Base-by-base conservation (phyloP, 2,113 vertebrate genomes). In the Machaerirhynchus nigripectus region DNA sequence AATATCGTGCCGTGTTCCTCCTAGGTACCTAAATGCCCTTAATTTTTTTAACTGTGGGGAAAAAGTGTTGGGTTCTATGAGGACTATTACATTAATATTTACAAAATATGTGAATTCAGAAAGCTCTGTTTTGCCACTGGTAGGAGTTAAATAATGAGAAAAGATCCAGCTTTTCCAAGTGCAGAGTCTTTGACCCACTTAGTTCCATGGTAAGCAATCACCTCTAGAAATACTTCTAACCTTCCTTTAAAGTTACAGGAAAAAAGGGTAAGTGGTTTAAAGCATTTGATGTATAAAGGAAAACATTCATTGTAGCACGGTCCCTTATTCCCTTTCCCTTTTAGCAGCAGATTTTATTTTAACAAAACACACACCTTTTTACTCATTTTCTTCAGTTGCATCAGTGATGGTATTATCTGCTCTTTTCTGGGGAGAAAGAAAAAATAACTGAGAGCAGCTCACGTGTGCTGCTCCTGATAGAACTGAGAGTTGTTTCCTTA, bases 201-300 rank as follows among this genome's bases (percentile, higher is more conserved):
- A 71, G 6, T 92, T 79, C 28, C 23, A 30, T 53, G 52, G 76
- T 60, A 94, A 92, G 82, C 27, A 92, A 78, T 84, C 81, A 76
- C 77, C 53, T 87, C 87, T 89, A 67, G 77, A 96, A 89, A 67
- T 89, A 89, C 65, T 95, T 90, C 60, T 89, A 84, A 92, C 80
- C 65, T 71, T 94, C 90, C 73, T 89, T 92, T 92, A 49, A 93
- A 79, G 77, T 40, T 79, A 35, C 39, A 55, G 69, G 81, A 49
- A 84, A 70, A 81, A 95, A 87, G 52, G 26, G 12, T 84, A 84
- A 84, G 60, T 87, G 61, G 31, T 94, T 93, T 89, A 94, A 95
- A 92, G 73, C 61, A 87, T 47, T 84, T 89, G 84, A 89, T 82
- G 69, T 84, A 78, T 71, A 39, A 95, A 92, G 44, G 53, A 93